Evolutionary conservation across 2,797 vertebrate species (phyloP).

Genomic region (Myioborus melanocephalus): DNA sequence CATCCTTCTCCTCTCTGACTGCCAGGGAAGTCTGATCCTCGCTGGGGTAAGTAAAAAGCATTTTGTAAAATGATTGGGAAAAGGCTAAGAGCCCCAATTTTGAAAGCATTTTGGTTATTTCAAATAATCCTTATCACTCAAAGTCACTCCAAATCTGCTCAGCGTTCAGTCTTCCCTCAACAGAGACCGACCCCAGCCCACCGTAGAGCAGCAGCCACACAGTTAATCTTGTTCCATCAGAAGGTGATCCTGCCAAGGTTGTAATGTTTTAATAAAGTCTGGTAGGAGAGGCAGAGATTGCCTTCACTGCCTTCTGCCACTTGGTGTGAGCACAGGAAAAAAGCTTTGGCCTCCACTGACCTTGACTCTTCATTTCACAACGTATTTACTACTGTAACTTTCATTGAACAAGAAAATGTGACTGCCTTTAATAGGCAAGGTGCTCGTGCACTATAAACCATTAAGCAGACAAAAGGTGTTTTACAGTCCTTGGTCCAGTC

Average conservation of each 20-base stretch:
- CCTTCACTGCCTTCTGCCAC: not conserved
- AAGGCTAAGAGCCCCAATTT: not conserved
- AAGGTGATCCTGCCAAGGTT: constrained; percentile 58
- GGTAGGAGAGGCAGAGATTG: constrained; percentile 17
- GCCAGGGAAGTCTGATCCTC: not conserved
- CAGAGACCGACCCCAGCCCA: not conserved
- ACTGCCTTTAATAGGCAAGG: constrained; percentile 61
- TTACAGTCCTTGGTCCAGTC: constrained; percentile 24
- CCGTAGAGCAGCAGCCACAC: not conserved
- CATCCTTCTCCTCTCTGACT: constrained; percentile 27
- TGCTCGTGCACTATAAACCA: constrained; percentile 55
- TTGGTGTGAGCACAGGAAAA: not conserved
- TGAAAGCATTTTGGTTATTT: constrained; percentile 16
- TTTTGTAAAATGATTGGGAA: constrained; percentile 13
- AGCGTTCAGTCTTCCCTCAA: constrained; percentile 28
- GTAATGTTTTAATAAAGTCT: constrained; percentile 58
- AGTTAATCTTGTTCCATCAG: constrained; percentile 54
- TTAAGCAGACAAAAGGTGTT: constrained; percentile 52
- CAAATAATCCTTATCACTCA: constrained; percentile 52
- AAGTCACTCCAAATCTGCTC: constrained; percentile 43
- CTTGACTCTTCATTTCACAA: constrained; percentile 48
- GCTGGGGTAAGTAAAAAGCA: not conserved
- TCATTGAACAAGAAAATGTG: constrained; percentile 48
- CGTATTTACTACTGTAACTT: constrained; percentile 41
- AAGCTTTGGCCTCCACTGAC: constrained; percentile 30